Evolutionary conservation across 2,113 vertebrate genomes (phyloP).

Genomic region (Chelonoidis abingdonii): DNA sequence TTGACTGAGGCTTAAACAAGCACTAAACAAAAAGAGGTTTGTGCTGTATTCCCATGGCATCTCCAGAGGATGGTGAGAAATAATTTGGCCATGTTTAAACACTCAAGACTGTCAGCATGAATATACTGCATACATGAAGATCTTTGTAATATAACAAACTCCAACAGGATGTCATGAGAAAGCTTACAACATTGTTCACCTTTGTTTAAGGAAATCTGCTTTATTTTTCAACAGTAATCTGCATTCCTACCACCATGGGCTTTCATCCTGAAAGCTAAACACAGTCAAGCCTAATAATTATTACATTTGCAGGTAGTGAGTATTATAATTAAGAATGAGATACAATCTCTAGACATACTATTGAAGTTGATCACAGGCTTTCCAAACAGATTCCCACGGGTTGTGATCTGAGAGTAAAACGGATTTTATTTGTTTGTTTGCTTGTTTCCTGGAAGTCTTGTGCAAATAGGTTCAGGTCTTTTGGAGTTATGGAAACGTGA

Average conservation of each 20-base stretch:
- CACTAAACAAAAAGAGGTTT: not conserved
- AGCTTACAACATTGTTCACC: not conserved
- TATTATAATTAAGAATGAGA: slow-evolving; percentile 18
- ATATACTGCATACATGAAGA: not conserved
- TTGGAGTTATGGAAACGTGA: not conserved
- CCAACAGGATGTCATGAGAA: slow-evolving; percentile 13
- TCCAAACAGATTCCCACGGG: not conserved
- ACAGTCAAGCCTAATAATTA: not conserved
- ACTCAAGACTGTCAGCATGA: not conserved
- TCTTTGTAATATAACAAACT: slow-evolving; percentile 9
- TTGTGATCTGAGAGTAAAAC: not conserved
- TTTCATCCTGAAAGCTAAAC: not conserved
- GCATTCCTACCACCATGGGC: not conserved
- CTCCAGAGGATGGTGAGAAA: slow-evolving; percentile 15
- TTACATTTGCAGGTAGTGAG: not conserved
- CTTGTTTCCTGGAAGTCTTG: not conserved
- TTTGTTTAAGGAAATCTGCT: slow-evolving; percentile 36
- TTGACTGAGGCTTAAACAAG: not conserved
- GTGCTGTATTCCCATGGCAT: not conserved
- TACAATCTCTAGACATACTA: not conserved
- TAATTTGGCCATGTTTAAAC: slow-evolving; percentile 11
- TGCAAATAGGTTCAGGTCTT: not conserved
- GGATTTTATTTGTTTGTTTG: not conserved
- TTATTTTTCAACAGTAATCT: slow-evolving; percentile 29
- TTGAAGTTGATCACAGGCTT: not conserved